These are phyloP conservation scores for Montifringilla adamsi DNA, from an alignment of 2,113 vertebrate species.

Conservation along the genomic window DNA sequence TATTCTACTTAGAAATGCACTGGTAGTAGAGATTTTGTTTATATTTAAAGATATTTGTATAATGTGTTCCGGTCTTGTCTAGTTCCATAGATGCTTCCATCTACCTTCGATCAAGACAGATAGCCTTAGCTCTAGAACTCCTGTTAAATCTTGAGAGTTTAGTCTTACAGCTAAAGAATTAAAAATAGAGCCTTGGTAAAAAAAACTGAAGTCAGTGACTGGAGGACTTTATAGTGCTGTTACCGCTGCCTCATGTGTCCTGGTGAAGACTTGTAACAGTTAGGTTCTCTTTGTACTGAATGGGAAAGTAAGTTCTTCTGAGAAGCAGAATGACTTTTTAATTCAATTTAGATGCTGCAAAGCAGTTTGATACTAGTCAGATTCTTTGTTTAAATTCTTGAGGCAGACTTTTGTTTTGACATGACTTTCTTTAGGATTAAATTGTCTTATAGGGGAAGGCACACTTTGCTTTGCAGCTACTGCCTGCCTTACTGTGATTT, in stretches of 20 bases:
- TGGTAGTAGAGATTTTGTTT: neutral
- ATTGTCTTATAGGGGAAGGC: neutral
- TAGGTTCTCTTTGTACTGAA: neutral
- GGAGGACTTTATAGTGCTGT: neutral
- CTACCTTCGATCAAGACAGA: neutral
- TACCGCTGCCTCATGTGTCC: neutral
- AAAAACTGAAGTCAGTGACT: neutral
- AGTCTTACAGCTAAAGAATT: conserved; percentile 8
- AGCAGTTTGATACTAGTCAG: neutral
- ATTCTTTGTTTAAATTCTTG: neutral
- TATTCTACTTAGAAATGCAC: neutral
- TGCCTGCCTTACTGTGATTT: neutral
- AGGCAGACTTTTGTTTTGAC: neutral
- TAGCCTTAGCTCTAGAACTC: neutral
- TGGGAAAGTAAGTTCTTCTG: neutral
- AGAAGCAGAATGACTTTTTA: neutral
- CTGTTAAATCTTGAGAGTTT: conserved; percentile 5
- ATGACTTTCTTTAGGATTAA: neutral
- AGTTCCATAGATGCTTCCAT: neutral
- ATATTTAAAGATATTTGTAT: neutral
- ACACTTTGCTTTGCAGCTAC: neutral
- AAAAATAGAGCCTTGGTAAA: neutral
- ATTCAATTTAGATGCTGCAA: neutral
- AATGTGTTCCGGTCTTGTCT: neutral
- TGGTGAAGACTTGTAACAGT: neutral